Base-by-base conservation (phyloP, 2,888 invertebrate genomes). In the Ochropleura plecta region DNA sequence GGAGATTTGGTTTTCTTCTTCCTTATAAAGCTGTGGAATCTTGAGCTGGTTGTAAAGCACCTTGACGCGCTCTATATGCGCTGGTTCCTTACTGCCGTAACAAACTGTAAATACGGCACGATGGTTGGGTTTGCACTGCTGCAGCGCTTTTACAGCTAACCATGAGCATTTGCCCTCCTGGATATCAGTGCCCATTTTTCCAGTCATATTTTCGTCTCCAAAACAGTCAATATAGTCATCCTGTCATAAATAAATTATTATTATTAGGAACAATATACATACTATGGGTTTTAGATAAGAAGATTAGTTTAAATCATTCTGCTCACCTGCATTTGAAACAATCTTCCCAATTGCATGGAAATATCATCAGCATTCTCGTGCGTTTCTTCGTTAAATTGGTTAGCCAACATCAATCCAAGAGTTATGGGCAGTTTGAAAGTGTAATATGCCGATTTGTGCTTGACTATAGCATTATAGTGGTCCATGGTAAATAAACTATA, bases 81-180 rank as follows among this genome's bases (percentile, higher is more conserved):
- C 97, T 0, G 97, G 96, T 86, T 98, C 97, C 63, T 96, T 92
- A 71, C 94, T 94, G 9, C 98, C 98, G 90, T 98, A 99, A 92
- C 98, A 97, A 75, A 98, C 97, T 84, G 97, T 94, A 93, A 98
- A 97, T 49, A 93, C 91, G 5, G 85, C 81, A 73, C 97, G 97
- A 88, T 98, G 98, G 7, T 97, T 95, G 0, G 97, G 94, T 70
- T 96, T 97, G 30, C 98, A 98, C 65, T 97, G 97, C 92, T 98
- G 97, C 81, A 99, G 96, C 46, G 73, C 98, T 98, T 98, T 97
- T 0, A 99, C 98, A 0, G 98, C 97, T 55, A 99, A 95, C 99
- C 99, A 99, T 0, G 98, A 97, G 93, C 99, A 99, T 94, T 99
- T 99, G 60, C 99, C 99, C 89, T 99, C 98, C 91, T 98, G 97